Evolutionary conservation across 1,140 invertebrate genomes (phyloP).

Genomic region (Drosophila parabipectinata): DNA sequence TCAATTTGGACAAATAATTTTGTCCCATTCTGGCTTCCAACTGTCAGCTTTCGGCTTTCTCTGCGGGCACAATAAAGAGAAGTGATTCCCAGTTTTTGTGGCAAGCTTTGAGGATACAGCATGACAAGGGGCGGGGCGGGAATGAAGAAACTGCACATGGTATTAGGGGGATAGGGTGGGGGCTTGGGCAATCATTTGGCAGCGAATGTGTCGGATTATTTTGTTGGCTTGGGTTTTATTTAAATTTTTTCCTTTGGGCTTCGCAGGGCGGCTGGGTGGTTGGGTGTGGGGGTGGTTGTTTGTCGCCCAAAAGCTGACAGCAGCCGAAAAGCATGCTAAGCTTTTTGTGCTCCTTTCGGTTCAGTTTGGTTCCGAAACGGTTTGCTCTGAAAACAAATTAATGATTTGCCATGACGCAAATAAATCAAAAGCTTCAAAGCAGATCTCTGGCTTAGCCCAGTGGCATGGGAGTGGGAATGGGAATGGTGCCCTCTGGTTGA

Average conservation of each 20-base stretch:
- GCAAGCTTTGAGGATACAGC: constrained; percentile 15
- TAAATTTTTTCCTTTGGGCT: constrained; percentile 53
- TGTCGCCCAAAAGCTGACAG: constrained; percentile 70
- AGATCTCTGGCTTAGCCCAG: constrained; percentile 42
- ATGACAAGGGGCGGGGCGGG: not conserved
- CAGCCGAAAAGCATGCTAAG: constrained; percentile 70
- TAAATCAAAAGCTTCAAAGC: constrained; percentile 73
- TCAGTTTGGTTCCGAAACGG: constrained; percentile 10
- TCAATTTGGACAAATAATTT: constrained; percentile 50
- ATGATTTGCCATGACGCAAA: constrained; percentile 74
- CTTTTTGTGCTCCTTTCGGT: constrained; percentile 26
- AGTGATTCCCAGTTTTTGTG: constrained; percentile 64
- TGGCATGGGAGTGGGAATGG: constrained; percentile 9
- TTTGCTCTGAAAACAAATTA: constrained; percentile 59
- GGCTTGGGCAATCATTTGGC: constrained; percentile 70
- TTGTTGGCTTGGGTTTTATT: constrained; percentile 69
- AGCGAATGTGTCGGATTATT: constrained; percentile 81
- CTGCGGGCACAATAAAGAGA: constrained; percentile 64
- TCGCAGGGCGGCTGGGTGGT: constrained; percentile 6
- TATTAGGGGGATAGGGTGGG: constrained; percentile 42
- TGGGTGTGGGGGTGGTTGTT: constrained; percentile 29
- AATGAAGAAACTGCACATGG: constrained; percentile 51
- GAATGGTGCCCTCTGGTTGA: not conserved
- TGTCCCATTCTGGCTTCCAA: constrained; percentile 20
- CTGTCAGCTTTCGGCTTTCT: constrained; percentile 52